Percentiles rank a stretch among this genome's conserved stretches.
Conservation (phyloP, 1,140 invertebrate genomes). For the Drosophila subobscura region DNA sequence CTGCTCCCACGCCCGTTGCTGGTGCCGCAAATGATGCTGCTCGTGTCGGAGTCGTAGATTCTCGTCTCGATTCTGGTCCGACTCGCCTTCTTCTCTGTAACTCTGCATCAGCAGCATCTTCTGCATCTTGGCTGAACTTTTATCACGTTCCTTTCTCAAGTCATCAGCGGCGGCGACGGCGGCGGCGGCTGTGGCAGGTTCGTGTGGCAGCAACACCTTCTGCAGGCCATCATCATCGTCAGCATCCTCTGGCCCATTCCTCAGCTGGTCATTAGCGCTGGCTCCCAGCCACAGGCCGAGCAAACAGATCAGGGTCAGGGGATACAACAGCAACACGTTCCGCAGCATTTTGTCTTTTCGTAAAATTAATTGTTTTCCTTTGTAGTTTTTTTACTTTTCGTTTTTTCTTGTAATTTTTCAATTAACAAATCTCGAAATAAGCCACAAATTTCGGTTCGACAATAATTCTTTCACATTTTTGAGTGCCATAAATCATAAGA, state of each 20-base stretch:
- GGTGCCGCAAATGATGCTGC: conserved; percentile 55
- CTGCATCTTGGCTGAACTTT: conserved; percentile 44
- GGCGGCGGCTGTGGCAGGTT: too few relatives aligned
- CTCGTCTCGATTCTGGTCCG: background rate
- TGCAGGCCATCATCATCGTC: too few relatives aligned
- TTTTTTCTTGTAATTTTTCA: conserved; percentile 23
- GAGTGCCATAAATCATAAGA: conserved; percentile 51
- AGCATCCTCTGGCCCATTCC: conserved; percentile 16
- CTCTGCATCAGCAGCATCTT: conserved; percentile 23
- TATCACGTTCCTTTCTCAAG: conserved; percentile 50
- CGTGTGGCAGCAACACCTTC: conserved; percentile 38
- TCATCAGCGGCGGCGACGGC: conserved; percentile 36
- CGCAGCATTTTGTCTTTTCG: conserved; percentile 28
- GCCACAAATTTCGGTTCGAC: conserved; percentile 29
- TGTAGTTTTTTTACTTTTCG: conserved; percentile 4
- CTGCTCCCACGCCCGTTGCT: conserved; percentile 20
- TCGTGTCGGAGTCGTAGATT: conserved; percentile 35
- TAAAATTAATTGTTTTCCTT: conserved; percentile 14
- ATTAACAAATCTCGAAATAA: conserved; percentile 20
- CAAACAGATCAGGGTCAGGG: conserved; percentile 14
- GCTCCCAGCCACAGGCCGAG: conserved; percentile 20
- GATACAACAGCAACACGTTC: conserved; percentile 5
- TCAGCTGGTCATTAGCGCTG: conserved; percentile 56
- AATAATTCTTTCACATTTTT: conserved; percentile 40
- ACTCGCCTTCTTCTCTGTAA: too few relatives aligned